Base-by-base conservation (phyloP, 2,888 invertebrate genomes). In the Aporophyla lueneburgensis region DNA sequence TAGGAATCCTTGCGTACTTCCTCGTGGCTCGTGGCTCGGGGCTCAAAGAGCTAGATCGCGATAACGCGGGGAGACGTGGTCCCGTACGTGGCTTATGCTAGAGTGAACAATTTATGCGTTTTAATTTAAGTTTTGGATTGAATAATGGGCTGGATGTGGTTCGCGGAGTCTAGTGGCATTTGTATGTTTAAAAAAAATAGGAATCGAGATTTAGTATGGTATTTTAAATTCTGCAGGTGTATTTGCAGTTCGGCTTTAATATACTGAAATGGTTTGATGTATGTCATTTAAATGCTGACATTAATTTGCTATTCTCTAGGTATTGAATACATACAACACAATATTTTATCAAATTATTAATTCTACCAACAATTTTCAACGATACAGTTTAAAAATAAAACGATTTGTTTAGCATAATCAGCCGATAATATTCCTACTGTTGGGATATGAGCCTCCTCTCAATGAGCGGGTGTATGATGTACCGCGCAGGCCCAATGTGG, bases 41-140 rank as follows among this genome's bases (percentile, higher is more conserved):
- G 88, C 91, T 94, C 94, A 94, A 94, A 95, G 94, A 93, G 91
- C 92, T 90, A 89, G 93, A 95, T 95, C 94, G 92, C 91, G 95
- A 95, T 95, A 94, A 92, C 92, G 86, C 87, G 86, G 78, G 86
- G 88, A 91, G 91, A 91, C 91, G 89, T 85, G 87, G 91, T 88
- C 88, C 87, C 81, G 81, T 86, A 91, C 89, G 61, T 54, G 84
- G 65, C 62, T 79, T 85, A 92, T 93, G 87, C 87, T 74, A 75
- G 76, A 88, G 76, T 79, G 87, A 84, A 81, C 78, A 85, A 88
- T 86, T 85, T 80, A 81, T 81, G 62, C 63, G 59, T 87, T 85
- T 83, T 79, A 85, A 85, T 85, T 87, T 85, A 76, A 86, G 72
- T 85, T 66, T 79, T 51, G 63, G 43, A 80, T 78, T 83, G 73